Base-by-base conservation (phyloP, 2,888 invertebrate genomes). In the Conops quadrifasciatus region DNA sequence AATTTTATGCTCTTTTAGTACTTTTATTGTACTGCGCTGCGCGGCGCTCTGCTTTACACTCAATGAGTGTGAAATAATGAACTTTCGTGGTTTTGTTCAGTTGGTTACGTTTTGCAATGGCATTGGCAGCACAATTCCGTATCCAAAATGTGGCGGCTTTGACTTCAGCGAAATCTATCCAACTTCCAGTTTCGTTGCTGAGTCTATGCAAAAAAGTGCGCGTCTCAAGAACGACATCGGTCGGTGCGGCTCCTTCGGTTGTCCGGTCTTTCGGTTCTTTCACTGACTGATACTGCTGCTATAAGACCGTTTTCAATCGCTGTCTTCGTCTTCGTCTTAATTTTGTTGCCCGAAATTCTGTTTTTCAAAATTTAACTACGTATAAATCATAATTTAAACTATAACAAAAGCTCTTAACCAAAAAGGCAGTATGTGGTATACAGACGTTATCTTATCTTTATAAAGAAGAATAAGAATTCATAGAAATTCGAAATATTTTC, bases 141-240 rank as follows among this genome's bases (percentile, higher is more conserved):
- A 71, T 36, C 68, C 28, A 36, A 68, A 56, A 62, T 69, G 65
- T 72, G 36, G 9, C 56, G 72, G 74, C 73, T 72, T 74, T 71
- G 36, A 71, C 58, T 68, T 58, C 64, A 69, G 73, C 58, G 59
- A 67, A 67, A 58, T 11, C 60, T 67, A 45, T 69, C 71, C 75
- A 75, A 75, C 79, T 79, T 82, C 82, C 82, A 83, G 83, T 84
- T 81, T 80, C 80, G 78, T 80, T 81, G 81, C 80, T 82, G 81
- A 81, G 82, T 83, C 80, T 80, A 83, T 82, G 81, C 81, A 80
- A 83, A 36, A 82, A 83, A 81, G 84, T 85, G 81, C 80, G 72
- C 70, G 71, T 69, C 70, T 73, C 26, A 58, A 67, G 56, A 67
- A 58, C 45, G 49, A 49, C 68, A 36, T 56, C 53, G n/a, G n/a